These are phyloP conservation scores for Aspidapion aeneum DNA, from an alignment of 2,888 invertebrate species.

Conservation along the genomic window DNA sequence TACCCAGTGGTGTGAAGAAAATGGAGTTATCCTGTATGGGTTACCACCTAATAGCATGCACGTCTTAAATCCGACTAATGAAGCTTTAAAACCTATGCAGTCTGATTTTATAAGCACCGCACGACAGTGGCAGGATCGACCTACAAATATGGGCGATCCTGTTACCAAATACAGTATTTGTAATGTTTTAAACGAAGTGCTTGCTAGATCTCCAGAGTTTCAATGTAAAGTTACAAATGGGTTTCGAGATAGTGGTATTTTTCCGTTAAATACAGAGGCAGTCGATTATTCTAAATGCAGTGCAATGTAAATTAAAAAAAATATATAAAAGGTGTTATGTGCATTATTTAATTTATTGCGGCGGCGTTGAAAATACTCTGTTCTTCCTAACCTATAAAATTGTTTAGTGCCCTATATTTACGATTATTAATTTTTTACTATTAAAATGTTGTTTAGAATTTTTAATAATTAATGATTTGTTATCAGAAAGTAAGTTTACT, in stretches of 20 bases:
- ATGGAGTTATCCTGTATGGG: not conserved
- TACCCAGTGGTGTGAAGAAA: not conserved
- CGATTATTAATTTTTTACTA: too few species aligned
- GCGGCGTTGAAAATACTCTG: too few species aligned
- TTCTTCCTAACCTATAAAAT: too few species aligned
- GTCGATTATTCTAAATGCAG: not conserved
- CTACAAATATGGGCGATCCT: not conserved
- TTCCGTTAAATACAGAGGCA: not conserved
- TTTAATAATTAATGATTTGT: too few species aligned
- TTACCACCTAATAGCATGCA: not conserved
- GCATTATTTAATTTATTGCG: too few species aligned
- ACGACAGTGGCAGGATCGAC: not conserved
- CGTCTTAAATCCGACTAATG: not conserved
- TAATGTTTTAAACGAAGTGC: not conserved
- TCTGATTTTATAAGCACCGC: not conserved
- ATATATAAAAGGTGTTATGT: too few species aligned
- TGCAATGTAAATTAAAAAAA: not conserved
- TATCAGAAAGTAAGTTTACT: too few species aligned
- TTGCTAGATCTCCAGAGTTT: not conserved
- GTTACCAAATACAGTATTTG: not conserved
- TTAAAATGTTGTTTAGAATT: too few species aligned
- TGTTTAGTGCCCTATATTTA: too few species aligned
- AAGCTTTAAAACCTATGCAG: not conserved
- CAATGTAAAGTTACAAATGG: not conserved
- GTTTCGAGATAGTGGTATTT: not conserved